Evolutionary conservation across 2,797 vertebrate genomes (phyloP), one percentile per base, ranked within the genome.

Genomic region (Liasis olivaceus): DNA sequence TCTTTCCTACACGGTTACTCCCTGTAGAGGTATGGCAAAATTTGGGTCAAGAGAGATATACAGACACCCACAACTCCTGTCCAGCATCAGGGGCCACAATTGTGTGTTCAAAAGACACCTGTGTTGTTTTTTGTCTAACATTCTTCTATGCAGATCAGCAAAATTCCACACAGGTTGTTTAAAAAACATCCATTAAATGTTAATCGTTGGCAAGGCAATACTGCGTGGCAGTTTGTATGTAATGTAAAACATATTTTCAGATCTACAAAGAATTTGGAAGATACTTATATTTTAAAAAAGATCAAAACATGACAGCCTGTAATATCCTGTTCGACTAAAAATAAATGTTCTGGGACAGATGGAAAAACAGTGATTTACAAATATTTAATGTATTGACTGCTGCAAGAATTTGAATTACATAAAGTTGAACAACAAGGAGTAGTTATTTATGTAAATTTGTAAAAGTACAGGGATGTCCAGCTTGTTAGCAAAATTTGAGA

Each of bases 1-100:
- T 94, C 85, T 97, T 98, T 0, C 97, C 98, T 54, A 98, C 98
- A 0, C 5, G 1, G 24, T 98, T 87, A 59, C 97, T 99, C 64
- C 99, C 98, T 93, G 26, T 7, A 93, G 51, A 84, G 28, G 20
- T 11, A 85, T 9, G 60, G 66, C 31, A 77, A 91, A 3, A 89
- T 26, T n/a, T 59, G 54, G 20, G 24, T 54, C 9, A 63, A 81
- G 26, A 85, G 26, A 77, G 24, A 62, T 4, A 22, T 0, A n/a
- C 5, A 56, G n/a, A 9, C 62, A 26, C 14, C 59, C n/a, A 42
- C 59, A 36, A 42, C 5, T 13, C 24, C 15, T 5, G 51, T 26
- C 4, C 11, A 22, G 14, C 9, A 64, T 31, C 42, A 64, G 13
- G 36, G 28, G 28, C 2, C 5, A 7, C 28, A 62, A 31, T 81